Conservation (phyloP, 2,888 invertebrate genomes). For the Macrosiphum euphorbiae region DNA sequence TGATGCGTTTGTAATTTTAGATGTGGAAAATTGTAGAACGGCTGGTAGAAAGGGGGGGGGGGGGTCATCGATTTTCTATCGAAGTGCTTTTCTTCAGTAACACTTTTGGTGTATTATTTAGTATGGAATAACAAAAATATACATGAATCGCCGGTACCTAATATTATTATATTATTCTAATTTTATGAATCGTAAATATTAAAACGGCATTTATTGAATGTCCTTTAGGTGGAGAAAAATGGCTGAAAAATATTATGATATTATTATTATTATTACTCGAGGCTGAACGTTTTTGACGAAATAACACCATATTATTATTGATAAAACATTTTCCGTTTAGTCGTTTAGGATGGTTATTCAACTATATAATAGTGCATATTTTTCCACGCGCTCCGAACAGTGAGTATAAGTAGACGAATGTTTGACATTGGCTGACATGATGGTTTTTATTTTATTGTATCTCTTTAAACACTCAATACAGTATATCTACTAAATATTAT, state of each 20-base stretch:
- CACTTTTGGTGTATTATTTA: not conserved
- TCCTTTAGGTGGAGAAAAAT: not conserved
- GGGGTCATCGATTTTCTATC: not conserved
- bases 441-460: not conserved
- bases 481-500: not conserved
- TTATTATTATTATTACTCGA: not conserved
- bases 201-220: not conserved
- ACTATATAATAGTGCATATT: not conserved
- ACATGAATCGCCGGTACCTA: not conserved
- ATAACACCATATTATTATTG: not conserved
- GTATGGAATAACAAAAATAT: not conserved
- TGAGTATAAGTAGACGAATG: not conserved
- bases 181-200: not conserved
- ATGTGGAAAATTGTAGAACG: not conserved
- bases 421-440: not conserved
- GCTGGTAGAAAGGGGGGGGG: too few relatives aligned
- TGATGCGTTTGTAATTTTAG: not conserved
- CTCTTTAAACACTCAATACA: not conserved
- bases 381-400: not conserved
- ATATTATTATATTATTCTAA: not conserved
- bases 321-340: not conserved
- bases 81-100: not conserved
- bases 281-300: not conserved
- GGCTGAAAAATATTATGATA: not conserved
- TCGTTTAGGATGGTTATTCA: not conserved